Evolutionary conservation across 2,888 invertebrate genomes (phyloP), one percentile per base, ranked within the genome.

Genomic region (Pomacea canaliculata): DNA sequence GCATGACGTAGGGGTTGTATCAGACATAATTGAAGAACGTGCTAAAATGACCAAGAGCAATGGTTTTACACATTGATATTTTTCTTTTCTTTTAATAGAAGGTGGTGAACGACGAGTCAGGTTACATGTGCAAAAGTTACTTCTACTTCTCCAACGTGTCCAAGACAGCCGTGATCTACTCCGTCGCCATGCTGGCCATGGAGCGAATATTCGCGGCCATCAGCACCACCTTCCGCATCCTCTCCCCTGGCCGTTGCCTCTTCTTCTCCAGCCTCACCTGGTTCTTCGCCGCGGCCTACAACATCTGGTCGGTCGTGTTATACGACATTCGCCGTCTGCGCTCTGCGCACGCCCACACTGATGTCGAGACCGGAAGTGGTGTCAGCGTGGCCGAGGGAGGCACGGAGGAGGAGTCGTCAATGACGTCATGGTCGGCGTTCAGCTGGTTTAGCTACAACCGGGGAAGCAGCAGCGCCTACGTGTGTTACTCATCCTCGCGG

Each of bases 201-300:
- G 82, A 82, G 65, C 71, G 82, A 23, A 82, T 82, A 60, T 71
- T 81, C 23, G 82, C 82, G 4, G 75, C 78, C 23, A 66, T 80
- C 46, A 78, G 76, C 27, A 77, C 79, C 71, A 76, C 78, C 56
- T 77, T 77, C 65, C 74, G 81, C 66, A 78, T 80, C 69, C 73
- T 80, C 13, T 78, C 80, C 9, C 80, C 80, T n/a, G 80, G 80
- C 19, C 76, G 79, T 19, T 79, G 79, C 49, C 83, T 89, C 82
- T 89, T 89, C 79, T 87, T 86, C 66, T 85, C 87, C n/a, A 87
- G 85, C 73, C 78, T 89, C 18, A 83, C 87, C 18, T 89, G 89
- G 88, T 89, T 89, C 80, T 89, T 88, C 77, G 85, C 87, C 0
- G 83, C 87, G 0, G 86, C 89, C 12, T 89, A 86, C 77, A 89